Conservation (phyloP, 2,888 invertebrate species). For the Kuschelorhynchus macadamiae region DNA sequence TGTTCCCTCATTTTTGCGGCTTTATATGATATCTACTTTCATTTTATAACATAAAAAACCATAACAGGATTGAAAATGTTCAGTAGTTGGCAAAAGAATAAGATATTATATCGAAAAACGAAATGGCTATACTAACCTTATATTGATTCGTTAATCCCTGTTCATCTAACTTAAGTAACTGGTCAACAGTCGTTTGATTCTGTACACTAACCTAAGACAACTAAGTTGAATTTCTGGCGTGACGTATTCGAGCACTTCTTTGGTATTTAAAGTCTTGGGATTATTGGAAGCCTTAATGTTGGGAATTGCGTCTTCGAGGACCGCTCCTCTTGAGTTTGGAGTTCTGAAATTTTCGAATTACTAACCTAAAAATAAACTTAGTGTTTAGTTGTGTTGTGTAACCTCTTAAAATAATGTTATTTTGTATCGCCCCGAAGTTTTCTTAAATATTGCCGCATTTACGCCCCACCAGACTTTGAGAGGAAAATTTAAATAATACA, state of each 20-base stretch:
- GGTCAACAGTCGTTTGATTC: slow-evolving; percentile 81
- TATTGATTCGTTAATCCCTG: slow-evolving; percentile 92
- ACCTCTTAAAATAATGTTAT: too few relatives aligned
- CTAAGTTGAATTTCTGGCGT: slow-evolving; percentile 89
- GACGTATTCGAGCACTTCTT: slow-evolving; percentile 92
- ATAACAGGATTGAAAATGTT: too few relatives aligned
- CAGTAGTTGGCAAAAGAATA: too few relatives aligned
- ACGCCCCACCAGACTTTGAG: too few relatives aligned
- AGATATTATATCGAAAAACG: too few relatives aligned
- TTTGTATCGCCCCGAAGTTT: too few relatives aligned
- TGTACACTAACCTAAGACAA: slow-evolving; percentile 78
- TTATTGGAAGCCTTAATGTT: slow-evolving; percentile 76
- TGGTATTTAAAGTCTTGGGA: slow-evolving; percentile 74
- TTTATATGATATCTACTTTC: too few relatives aligned
- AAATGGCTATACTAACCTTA: slow-evolving; percentile 76
- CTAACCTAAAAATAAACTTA: slow-evolving; percentile 74
- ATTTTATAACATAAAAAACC: too few relatives aligned
- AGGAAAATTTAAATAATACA: too few relatives aligned
- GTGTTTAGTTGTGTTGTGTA: too few relatives aligned
- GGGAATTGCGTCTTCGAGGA: slow-evolving; percentile 91
- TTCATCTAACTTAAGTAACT: slow-evolving; percentile 88
- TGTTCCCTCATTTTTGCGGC: too few relatives aligned
- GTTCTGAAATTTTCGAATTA: slow-evolving; percentile 92
- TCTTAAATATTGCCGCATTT: too few relatives aligned
- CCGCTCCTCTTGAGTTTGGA: slow-evolving; percentile 89